Conservation (phyloP, 1,140 invertebrate species). For the Reticulitermes speratus region DNA sequence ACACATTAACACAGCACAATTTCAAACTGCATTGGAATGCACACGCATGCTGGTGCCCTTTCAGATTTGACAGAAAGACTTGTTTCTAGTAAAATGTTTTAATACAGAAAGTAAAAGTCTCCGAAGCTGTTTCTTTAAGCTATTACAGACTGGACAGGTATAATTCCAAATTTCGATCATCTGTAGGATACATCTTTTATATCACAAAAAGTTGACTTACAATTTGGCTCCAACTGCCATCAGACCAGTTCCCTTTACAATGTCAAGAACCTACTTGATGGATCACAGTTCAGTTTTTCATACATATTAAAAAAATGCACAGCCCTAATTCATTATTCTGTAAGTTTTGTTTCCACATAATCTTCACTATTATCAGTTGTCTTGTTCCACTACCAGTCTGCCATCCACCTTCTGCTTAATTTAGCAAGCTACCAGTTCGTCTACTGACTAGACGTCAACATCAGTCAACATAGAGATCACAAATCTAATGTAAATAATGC, state of each 20-base stretch:
- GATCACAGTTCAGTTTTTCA: neutral
- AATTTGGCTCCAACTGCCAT: conserved; percentile 4
- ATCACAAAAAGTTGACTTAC: neutral
- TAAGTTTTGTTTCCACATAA: neutral
- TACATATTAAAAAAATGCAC: neutral
- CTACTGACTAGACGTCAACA: conserved; percentile 11
- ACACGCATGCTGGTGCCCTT: neutral
- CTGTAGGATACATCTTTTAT: neutral
- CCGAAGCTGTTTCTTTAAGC: neutral
- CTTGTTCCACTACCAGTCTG: neutral
- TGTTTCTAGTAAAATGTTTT: neutral
- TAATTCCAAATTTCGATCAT: neutral
- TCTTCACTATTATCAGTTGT: neutral
- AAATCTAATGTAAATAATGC: neutral
- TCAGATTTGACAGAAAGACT: neutral
- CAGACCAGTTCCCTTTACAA: neutral
- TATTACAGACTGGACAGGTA: neutral
- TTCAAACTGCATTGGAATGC: neutral
- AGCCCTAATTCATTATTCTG: neutral
- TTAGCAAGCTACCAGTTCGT: neutral
- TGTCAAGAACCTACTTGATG: neutral
- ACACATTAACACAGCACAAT: neutral
- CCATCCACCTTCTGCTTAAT: neutral
- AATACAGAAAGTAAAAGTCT: neutral
- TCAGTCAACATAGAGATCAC: neutral